phyloP scores from a whole-genome alignment of 1,140 invertebrate species.

The Ceratosolen solmsi region DNA sequence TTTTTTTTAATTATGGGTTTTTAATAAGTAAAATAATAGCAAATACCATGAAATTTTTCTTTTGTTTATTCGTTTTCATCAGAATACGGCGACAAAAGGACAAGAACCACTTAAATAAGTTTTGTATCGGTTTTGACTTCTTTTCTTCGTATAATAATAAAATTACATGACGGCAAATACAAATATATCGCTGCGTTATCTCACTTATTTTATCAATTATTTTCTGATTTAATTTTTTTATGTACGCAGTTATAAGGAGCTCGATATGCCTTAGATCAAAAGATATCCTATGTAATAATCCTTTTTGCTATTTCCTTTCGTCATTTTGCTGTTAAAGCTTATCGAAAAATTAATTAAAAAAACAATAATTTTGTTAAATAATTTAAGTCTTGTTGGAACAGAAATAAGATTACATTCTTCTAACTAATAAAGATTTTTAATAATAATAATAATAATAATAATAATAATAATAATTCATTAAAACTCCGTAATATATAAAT shows the following conservation, averaged over 20 bases:
- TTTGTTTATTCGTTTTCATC: conserved; percentile 47
- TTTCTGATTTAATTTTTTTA: conserved; percentile 13
- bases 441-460: conserved; percentile 23
- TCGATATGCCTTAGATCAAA: conserved; percentile 50
- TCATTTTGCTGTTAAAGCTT: conserved; percentile 21
- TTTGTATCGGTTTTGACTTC: conserved; percentile 34
- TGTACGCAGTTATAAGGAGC: conserved; percentile 39
- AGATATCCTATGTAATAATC: conserved; percentile 4
- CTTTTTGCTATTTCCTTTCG: conserved; percentile 24
- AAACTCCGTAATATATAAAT: conserved; percentile 31
- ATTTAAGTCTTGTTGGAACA: neutral
- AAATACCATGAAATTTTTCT: conserved; percentile 47
- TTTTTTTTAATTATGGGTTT: neutral
- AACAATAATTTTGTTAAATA: neutral
- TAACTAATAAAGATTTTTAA: conserved; percentile 8
- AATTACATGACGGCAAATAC: conserved; percentile 47
- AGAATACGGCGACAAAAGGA: conserved; percentile 50
- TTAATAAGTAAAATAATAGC: conserved; percentile 16
- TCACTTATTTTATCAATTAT: neutral
- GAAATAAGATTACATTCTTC: neutral
- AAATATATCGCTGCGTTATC: conserved; percentile 33
- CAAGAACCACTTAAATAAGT: conserved; percentile 47
- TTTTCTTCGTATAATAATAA: conserved; percentile 40
- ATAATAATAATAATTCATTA: conserved; percentile 9
- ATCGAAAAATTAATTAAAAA: conserved; percentile 13